These are phyloP conservation scores for Drosophila ercepeae DNA, from an alignment of 1,140 invertebrate species.

Conservation along the genomic window DNA sequence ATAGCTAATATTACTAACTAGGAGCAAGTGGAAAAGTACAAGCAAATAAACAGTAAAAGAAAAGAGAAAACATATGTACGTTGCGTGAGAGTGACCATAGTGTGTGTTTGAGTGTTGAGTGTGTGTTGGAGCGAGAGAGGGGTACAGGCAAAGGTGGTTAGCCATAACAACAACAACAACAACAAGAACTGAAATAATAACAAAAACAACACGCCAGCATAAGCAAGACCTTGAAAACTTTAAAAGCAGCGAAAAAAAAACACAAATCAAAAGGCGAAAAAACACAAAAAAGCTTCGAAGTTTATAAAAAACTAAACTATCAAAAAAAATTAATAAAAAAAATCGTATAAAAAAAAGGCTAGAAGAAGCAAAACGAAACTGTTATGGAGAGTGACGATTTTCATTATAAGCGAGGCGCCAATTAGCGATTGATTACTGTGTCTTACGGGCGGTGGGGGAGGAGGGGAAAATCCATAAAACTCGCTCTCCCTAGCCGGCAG, in stretches of 20 bases:
- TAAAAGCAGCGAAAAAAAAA: conserved; percentile 57
- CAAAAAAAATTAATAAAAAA: conserved; percentile 26
- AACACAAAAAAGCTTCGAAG: conserved; percentile 5
- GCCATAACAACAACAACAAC: conserved; percentile 35
- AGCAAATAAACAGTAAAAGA: conserved; percentile 25
- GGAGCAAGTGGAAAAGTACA: conserved; percentile 50
- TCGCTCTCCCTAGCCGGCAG: too few relatives aligned
- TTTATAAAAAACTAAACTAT: conserved; percentile 11
- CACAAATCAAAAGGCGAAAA: conserved; percentile 11
- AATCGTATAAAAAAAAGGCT: conserved; percentile 40
- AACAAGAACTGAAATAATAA: conserved; percentile 37
- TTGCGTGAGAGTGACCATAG: conserved; percentile 47
- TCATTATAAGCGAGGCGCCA: conserved; percentile 63
- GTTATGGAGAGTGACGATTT: conserved; percentile 77
- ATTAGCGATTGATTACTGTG: conserved; percentile 27
- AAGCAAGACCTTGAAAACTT: conserved; percentile 78
- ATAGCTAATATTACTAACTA: conserved; percentile 40
- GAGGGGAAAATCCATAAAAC: conserved; percentile 30
- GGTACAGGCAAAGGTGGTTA: conserved; percentile 59
- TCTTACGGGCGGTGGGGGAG: too few relatives aligned
- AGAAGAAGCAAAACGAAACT: conserved; percentile 26
- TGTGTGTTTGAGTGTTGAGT: background rate
- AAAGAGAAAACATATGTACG: conserved; percentile 65
- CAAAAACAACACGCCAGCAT: conserved; percentile 41
- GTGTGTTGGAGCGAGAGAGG: conserved; percentile 33